Conservation (phyloP, 2,888 invertebrate genomes). For the Calameuta idolon region DNA sequence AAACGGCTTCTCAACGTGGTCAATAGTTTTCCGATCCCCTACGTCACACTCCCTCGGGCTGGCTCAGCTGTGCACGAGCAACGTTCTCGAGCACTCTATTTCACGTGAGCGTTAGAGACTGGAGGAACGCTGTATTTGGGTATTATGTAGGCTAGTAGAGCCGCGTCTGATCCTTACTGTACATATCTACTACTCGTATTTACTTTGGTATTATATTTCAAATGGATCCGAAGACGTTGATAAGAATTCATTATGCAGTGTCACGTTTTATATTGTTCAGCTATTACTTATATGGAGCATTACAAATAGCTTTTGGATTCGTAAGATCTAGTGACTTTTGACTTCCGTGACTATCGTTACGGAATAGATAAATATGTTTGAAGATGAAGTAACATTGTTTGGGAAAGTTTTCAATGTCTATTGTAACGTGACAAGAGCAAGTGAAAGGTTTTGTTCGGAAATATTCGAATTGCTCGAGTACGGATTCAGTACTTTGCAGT, state of each 20-base stretch:
- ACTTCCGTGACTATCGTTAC: neutral
- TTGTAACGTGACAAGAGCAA: neutral
- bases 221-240: too few species aligned
- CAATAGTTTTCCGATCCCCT: slow-evolving; percentile 60
- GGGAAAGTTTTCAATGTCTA: neutral
- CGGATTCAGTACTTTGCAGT: neutral
- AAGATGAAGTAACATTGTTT: neutral
- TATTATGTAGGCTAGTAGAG: neutral
- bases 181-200: neutral
- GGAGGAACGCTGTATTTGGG: neutral
- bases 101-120: neutral
- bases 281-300: neutral
- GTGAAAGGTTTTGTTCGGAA: neutral
- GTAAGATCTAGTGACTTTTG: neutral
- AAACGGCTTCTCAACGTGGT: slow-evolving; percentile 55
- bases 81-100: slow-evolving; percentile 1
- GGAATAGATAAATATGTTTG: neutral
- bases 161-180: neutral
- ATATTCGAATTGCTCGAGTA: neutral
- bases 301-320: neutral
- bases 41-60: slow-evolving; percentile 26
- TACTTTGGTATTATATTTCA: too few species aligned
- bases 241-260: too few species aligned
- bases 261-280: neutral
- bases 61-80: neutral